A percentile compares a stretch with the other conserved stretches of the same genome.
These are phyloP conservation scores for Darevskia nairensis DNA, from an alignment of 2,797 vertebrate species.

Conservation along the genomic window DNA sequence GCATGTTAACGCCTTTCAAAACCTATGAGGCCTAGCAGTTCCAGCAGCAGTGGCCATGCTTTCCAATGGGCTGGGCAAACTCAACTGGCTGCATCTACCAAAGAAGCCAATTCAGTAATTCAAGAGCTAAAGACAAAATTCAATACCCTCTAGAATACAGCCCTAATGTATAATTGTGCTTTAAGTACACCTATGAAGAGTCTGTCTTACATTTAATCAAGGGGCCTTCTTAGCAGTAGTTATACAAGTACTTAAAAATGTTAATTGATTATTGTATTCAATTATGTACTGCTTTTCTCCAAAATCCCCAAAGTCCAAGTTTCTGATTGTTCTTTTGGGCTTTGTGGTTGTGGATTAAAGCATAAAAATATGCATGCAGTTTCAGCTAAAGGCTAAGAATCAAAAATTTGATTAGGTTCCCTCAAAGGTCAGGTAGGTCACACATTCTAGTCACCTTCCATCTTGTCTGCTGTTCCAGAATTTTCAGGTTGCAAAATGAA, in stretches of 20 bases:
- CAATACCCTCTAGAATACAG: rapidly evolving
- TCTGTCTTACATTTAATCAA: conserved; percentile 13
- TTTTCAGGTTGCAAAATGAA: conserved; percentile 1
- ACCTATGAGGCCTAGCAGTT: not conserved
- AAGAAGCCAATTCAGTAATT: not conserved
- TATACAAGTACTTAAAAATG: not conserved
- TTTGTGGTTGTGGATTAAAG: not conserved
- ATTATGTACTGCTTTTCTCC: not conserved
- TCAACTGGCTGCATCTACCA: not conserved
- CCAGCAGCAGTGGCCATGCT: not conserved
- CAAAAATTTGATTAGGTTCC: not conserved
- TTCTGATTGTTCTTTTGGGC: not conserved
- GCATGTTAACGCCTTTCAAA: not conserved
- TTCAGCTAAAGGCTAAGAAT: not conserved
- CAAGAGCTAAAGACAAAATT: not conserved
- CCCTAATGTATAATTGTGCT: not conserved
- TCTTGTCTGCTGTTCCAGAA: not conserved
- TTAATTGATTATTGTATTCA: not conserved
- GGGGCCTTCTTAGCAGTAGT: not conserved
- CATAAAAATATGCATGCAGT: not conserved
- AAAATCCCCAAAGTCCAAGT: not conserved
- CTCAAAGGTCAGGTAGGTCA: not conserved
- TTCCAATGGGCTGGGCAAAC: not conserved
- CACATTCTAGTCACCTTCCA: not conserved
- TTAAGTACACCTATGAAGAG: not conserved